Conservation (phyloP, 2,113 vertebrate genomes). For the Rhipidura dahli region DNA sequence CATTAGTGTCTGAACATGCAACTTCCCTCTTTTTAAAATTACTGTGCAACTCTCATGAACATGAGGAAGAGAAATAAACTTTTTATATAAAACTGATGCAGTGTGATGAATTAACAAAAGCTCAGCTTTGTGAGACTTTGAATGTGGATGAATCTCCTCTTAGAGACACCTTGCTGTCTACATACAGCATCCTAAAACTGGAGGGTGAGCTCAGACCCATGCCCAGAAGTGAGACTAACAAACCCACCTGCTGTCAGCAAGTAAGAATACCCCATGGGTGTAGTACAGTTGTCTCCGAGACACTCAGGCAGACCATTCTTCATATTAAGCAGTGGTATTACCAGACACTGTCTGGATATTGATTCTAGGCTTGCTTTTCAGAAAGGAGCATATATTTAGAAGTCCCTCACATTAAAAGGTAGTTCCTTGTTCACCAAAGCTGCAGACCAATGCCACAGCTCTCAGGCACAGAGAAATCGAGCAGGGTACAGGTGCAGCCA, state of each 20-base stretch:
- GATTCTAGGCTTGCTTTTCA: not conserved
- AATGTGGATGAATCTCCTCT: not conserved
- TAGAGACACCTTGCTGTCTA: fast-evolving
- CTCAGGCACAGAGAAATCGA: fast-evolving
- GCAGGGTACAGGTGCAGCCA: not conserved
- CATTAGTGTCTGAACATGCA: not conserved
- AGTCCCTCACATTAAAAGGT: not conserved
- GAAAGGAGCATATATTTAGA: not conserved
- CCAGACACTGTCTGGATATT: not conserved
- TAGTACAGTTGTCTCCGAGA: not conserved
- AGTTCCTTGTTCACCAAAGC: not conserved
- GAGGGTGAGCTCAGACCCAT: not conserved
- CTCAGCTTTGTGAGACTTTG: not conserved
- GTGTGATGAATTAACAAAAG: not conserved
- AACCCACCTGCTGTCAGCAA: not conserved
- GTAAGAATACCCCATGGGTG: not conserved
- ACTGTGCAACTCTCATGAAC: not conserved
- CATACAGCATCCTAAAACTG: not conserved
- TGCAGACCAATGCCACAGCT: not conserved
- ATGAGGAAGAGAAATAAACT: not conserved
- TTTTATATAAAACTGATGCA: not conserved
- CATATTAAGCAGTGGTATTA: too few species aligned
- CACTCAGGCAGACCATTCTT: fast-evolving
- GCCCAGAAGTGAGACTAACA: not conserved
- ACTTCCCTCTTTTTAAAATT: not conserved